Conservation (phyloP, 2,888 invertebrate genomes). For the Diarsia rubi region DNA sequence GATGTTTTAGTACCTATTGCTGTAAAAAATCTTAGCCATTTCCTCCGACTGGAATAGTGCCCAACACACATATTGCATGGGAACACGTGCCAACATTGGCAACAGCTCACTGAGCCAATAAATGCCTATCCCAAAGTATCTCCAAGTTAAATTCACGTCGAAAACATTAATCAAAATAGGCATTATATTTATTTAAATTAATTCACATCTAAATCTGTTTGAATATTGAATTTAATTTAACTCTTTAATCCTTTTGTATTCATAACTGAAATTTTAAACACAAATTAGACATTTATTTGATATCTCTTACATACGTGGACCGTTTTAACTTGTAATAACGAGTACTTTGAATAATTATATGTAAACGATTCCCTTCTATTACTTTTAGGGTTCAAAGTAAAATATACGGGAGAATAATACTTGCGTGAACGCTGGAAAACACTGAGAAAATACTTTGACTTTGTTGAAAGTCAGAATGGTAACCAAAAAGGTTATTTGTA, state of each 20-base stretch:
- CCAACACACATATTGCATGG: slow-evolving; percentile 52
- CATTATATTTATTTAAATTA: slow-evolving; percentile 44
- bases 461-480: neutral
- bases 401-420: slow-evolving; percentile 48
- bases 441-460: neutral
- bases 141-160: slow-evolving; percentile 38
- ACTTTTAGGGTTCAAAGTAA: slow-evolving; percentile 52
- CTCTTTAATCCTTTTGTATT: slow-evolving; percentile 59
- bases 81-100: slow-evolving; percentile 44
- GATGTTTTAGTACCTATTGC: neutral
- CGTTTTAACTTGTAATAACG: slow-evolving; percentile 67
- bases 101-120: slow-evolving; percentile 39
- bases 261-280: slow-evolving; percentile 42
- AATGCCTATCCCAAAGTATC: slow-evolving; percentile 28
- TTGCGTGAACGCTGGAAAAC: neutral
- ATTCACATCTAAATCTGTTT: slow-evolving; percentile 42
- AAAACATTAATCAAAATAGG: slow-evolving; percentile 45
- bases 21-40: slow-evolving; percentile 39
- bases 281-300: slow-evolving; percentile 66
- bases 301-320: slow-evolving; percentile 61
- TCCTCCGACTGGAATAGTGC: slow-evolving; percentile 48
- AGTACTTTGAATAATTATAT: slow-evolving; percentile 76
- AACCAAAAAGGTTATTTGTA: too few relatives aligned
- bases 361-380: slow-evolving; percentile 74
- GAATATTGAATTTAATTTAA: slow-evolving; percentile 54